These are phyloP conservation scores for Antennarius striatus DNA, from an alignment of 2,113 vertebrate species.

Conservation along the genomic window DNA sequence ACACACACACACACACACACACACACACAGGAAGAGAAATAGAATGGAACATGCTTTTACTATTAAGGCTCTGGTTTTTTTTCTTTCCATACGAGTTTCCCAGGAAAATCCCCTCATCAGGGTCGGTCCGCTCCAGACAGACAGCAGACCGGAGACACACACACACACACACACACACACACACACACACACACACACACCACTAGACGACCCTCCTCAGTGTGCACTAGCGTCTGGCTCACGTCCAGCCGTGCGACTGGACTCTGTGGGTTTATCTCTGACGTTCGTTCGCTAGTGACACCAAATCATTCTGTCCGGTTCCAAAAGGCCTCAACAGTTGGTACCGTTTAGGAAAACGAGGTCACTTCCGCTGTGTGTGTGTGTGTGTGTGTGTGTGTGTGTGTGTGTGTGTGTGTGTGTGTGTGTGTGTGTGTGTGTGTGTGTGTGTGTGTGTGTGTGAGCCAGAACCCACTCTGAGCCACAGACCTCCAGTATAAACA, in stretches of 20 bases:
- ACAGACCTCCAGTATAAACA: conserved; percentile 75
- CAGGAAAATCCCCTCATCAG: conserved; percentile 78
- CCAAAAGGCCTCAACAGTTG: conserved; percentile 71
- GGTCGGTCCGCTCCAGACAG: conserved; percentile 68
- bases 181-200: too few species aligned
- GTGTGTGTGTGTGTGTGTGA: conserved; percentile 22
- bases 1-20: conserved; percentile 38
- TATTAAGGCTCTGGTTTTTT: conserved; percentile 65
- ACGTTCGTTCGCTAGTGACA: too few species aligned
- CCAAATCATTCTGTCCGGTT: conserved; percentile 43
- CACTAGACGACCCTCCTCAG: conserved; percentile 8
- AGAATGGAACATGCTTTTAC: conserved; percentile 78
- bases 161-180: too few species aligned
- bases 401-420: too few species aligned
- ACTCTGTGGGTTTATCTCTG: too few species aligned
- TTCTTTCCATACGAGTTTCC: conserved; percentile 76
- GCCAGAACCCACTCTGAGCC: conserved; percentile 46
- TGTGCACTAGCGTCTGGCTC: conserved; percentile 33
- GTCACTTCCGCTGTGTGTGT: conserved; percentile 73
- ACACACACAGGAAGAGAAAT: conserved; percentile 56
- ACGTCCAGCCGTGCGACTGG: conserved; percentile 9
- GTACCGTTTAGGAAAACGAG: conserved; percentile 78
- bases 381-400: too few species aligned
- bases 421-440: too few species aligned
- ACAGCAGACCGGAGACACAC: conserved; percentile 65